Evolutionary conservation across 2,797 vertebrate genomes (phyloP), one percentile per base, ranked within the genome.

Genomic region (Potorous gilbertii): DNA sequence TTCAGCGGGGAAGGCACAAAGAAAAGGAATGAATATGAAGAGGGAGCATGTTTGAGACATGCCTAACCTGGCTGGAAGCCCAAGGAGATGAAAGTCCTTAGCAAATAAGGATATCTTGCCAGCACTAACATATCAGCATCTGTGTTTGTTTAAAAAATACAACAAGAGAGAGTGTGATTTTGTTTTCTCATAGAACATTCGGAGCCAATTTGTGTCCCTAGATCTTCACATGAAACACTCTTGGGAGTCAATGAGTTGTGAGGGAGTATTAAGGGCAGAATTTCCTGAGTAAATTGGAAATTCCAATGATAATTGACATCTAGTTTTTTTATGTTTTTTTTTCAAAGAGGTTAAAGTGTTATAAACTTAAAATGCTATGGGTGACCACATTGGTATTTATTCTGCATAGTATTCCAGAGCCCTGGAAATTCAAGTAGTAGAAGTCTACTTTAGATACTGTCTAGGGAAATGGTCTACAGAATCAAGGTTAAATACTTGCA

Each of bases 71-170:
- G 96, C 93, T 96, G 96, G 34, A 90, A 94, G 96, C 95, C 96
- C 96, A 4, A 50, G 95, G 94, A 96, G 28, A 98, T 59, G 91
- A 87, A 96, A 94, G 96, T 81, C 90, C 87, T 96, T 66, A 96
- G 91, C 93, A 96, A 97, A 97, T 92, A 96, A n/a, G 91, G 93
- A 90, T 66, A 97, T 90, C 96, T 96, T 95, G 95, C 95, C 97
- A 97, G 57, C 97, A 56, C 57, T 95, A 94, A 94, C 59, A 91
- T 96, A 96, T 93, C 94, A 62, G 91, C 96, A 97, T 98, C 95
- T 98, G 96, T 95, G 95, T 96, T 96, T 97, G 93, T 93, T 98
- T 98, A 98, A 98, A 98, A 97, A 91, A 93, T 90, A 96, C 81
- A 96, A 91, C 0, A 34, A 96, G 93, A 94, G 91, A 92, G 81